phyloP scores from a whole-genome alignment of 2,797 vertebrate genomes.

The Dicrostonyx torquatus region DNA sequence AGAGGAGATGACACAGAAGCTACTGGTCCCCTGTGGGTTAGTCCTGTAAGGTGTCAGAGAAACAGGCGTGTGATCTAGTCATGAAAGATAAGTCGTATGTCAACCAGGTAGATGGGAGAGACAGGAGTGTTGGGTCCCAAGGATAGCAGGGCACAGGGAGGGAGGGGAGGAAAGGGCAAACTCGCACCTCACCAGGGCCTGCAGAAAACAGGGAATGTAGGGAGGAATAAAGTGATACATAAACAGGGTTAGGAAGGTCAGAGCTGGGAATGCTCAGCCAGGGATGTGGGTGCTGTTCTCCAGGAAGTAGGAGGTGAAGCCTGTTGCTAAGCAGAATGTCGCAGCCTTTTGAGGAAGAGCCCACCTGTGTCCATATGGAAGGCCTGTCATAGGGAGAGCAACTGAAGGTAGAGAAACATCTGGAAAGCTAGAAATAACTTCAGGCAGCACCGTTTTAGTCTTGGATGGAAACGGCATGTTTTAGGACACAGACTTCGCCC shows the following conservation, averaged over 20 bases:
- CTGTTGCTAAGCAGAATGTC: not conserved
- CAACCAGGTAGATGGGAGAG: not conserved
- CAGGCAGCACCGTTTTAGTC: not conserved
- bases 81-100: not conserved
- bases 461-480: not conserved
- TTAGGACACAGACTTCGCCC: not conserved
- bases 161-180: not conserved
- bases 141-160: not conserved
- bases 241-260: not conserved
- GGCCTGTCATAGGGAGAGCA: not conserved
- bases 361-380: not conserved
- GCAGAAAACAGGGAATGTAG: not conserved
- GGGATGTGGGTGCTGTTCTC: not conserved
- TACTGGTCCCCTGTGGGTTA: not conserved
- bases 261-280: not conserved
- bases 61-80: not conserved
- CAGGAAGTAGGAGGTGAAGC: not conserved
- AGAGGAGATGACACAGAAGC: not conserved
- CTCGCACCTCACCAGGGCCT: rapidly evolving
- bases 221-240: not conserved
- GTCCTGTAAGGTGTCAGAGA: not conserved
- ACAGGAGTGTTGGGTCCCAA: not conserved
- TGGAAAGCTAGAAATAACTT: not conserved
- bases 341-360: not conserved
- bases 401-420: not conserved